Base-by-base conservation (phyloP, 2,797 vertebrate species). In the Gymnopithys bicolor region DNA sequence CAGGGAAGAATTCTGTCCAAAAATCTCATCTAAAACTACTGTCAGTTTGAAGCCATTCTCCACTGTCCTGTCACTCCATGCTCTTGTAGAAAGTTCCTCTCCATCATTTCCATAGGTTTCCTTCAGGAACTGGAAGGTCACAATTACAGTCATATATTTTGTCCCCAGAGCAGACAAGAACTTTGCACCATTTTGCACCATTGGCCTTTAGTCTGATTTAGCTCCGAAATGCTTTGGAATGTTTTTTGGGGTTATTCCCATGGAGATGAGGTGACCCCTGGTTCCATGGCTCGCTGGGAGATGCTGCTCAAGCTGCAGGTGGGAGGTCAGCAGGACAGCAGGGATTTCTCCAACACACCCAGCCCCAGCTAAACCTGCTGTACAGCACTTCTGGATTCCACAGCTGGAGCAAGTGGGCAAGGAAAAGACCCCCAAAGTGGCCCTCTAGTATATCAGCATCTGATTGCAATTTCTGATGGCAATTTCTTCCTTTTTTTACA, bases 401-500 rank as follows among this genome's bases (percentile, higher is more conserved):
- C 62, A 86, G 48, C 48, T 58, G 82, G n/a, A 92, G 30, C 56
- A 75, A 87, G 58, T 49, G 64, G 70, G 43, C 78, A 83, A 83
- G 37, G 23, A 81, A 68, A 85, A 78, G 59, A 69, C 58, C 84
- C 66, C 46, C 52, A 67, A 43, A 75, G 67, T 39, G 56, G 32
- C 52, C 66, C 49, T 87, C 32, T 19, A 62, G 48, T 22, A 32
- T 52, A 56, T 63, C 62, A 88, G 51, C 56, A 37, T 77, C 82
- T 79, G 64, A 84, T 13, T 55, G 71, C 45, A 85, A 74, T 95
- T 95, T 91, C 84, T 93, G 63, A 59, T 48, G 69, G 83, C 45
- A 70, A 74, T 78, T 84, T 93, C 62, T 86, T 77, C 79, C 63
- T 15, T 89, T 87, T 89, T 87, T 68, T 62, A 52, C 59, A 69